Base-by-base conservation (phyloP, 2,797 vertebrate species). In the Halcyon badia region DNA sequence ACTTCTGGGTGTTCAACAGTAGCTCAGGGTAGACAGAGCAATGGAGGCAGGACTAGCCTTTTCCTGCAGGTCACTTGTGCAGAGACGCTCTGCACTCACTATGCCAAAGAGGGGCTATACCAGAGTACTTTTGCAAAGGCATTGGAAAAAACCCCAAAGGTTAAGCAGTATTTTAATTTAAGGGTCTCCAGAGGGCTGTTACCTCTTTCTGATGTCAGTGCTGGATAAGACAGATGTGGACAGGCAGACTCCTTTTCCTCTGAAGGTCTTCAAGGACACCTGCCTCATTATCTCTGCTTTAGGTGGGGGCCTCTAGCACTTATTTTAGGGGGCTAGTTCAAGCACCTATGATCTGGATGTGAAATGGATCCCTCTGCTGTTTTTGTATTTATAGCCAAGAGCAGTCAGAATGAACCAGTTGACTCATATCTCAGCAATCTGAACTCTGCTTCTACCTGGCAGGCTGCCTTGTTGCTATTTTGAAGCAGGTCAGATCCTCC, bases 401-500 rank as follows among this genome's bases (percentile, higher is more conserved):
- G 52, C 44, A 25, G 33, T 20, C 76, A 52, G 56, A 87, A 83
- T 0, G 4, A 82, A 72, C 16, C 9, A 80, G 44, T 48, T 87
- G 89, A 92, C 51, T 90, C 89, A 80, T 8, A 70, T 26, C 31
- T 49, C 0, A 0, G 56, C 37, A 31, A 42, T 71, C 46, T 71
- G 90, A 94, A 64, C 87, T 57, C 52, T 80, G 64, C 49, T 90
- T 90, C 75, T 69, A 94, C 65, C 89, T 96, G 90, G 57, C 75
- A 91, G 44, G 37, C 19, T 75, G 35, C 68, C 68, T 69, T 0
- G 0, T 41, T 80, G 69, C 81, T 95, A 54, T 81, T 95, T 77
- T 71, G 64, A 54, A 82, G 48, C 44, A 78, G 49, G 75, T 91
- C 75, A 80, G 56, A 57, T 85, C 64, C 79, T 89, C 60, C 87